Evolutionary conservation across 2,888 invertebrate genomes (phyloP), one percentile per base, ranked within the genome.

Genomic region (Labia minor): DNA sequence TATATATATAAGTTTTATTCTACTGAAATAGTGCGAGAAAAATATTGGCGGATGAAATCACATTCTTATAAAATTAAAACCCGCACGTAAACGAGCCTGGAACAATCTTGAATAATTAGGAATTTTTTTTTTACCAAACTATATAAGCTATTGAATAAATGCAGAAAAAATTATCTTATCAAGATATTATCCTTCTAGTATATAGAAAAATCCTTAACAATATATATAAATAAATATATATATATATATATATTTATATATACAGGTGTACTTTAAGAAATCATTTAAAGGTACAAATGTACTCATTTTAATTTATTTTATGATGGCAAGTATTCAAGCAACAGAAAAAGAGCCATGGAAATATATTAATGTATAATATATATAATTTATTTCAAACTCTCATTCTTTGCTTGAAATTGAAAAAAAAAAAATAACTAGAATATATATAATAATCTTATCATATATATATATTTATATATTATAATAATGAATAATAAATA

Each of bases 121-220:
- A 49, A 49, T 49, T 49, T 14, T n/a, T n/a, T n/a, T n/a, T 49
- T 49, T 49, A 49, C 49, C 49, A 49, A 49, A 49, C 49, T 49
- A 49, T 49, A 49, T 4, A 49, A 49, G 49, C 49, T 49, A 49
- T n/a, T 16, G 49, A 49, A 49, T 49, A 49, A 49, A 49, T 49
- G 49, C 49, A 49, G 49, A 49, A 49, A 49, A 49, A 49, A 16
- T 49, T 14, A 3, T 14, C 49, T 49, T 16, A 14, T 3, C 49
- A 49, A 49, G 49, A 49, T 11, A 16, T 49, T n/a, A 49, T 49
- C 14, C 16, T n/a, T 49, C 49, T 49, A 49, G 49, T 8, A 49
- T 49, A 49, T 11, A 49, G 49, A 49, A 49, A 49, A 49, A 49
- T 49, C 49, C 6, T 49, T 49, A n/a, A 49, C 26, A 26, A 6